Conservation (phyloP, 2,797 vertebrate genomes). For the Lacerta agilis region DNA sequence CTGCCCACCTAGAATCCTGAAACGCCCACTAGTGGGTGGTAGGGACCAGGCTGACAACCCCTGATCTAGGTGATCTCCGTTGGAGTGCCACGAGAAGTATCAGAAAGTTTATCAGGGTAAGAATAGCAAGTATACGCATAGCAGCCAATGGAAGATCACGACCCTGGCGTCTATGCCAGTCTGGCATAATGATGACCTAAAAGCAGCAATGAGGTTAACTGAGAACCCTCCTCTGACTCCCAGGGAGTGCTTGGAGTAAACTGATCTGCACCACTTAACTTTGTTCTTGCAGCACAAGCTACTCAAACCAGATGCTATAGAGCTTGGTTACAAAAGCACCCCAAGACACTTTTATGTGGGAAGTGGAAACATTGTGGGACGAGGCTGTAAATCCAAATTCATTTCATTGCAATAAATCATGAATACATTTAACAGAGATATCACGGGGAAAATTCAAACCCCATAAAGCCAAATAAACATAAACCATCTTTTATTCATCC, state of each 20-base stretch:
- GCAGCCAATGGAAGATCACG: background rate
- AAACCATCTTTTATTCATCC: conserved; percentile 65
- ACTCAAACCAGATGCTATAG: too few relatives aligned
- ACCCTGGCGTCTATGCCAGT: background rate
- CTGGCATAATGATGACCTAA: background rate
- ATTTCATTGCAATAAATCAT: conserved; percentile 44
- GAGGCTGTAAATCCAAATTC: conserved; percentile 39
- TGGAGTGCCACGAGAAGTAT: background rate
- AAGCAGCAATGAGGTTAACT: background rate
- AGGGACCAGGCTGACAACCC: too few relatives aligned
- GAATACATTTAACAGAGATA: conserved; percentile 52
- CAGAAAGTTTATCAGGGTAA: background rate
- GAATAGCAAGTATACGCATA: background rate
- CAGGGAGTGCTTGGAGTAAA: background rate
- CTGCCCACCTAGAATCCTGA: too few relatives aligned
- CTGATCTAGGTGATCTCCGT: background rate
- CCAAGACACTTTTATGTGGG: conserved; percentile 19
- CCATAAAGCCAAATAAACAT: conserved; percentile 67
- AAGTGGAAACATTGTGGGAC: conserved; percentile 42
- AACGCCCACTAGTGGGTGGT: too few relatives aligned
- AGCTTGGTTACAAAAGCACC: conserved; percentile 10
- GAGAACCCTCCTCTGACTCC: background rate
- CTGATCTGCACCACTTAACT: background rate
- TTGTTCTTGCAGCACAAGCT: background rate
- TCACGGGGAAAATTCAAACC: conserved; percentile 35